Base-by-base conservation (phyloP, 2,113 vertebrate genomes). In the Scomber colias region DNA sequence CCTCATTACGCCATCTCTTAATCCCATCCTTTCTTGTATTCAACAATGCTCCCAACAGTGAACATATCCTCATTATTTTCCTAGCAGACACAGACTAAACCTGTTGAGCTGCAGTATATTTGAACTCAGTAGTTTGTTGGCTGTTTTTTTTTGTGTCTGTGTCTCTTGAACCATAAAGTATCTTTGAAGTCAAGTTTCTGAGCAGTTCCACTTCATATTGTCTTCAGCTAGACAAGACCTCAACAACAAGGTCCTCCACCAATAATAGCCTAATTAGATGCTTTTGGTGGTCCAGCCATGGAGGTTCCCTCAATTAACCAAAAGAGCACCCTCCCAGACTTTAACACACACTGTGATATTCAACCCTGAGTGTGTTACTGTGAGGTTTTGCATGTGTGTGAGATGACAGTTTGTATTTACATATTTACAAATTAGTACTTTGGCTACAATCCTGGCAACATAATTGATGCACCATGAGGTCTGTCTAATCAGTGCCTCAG, bases 1-100 rank as follows among this genome's bases (percentile, higher is more conserved):
- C 69, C 82, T 84, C 81, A 81, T 87, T 88, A 91, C 71, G 7
- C 74, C 59, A 83, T 81, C 21, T 87, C 86, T 85, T 92, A 89
- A 89, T 90, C 93, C 90, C 79, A 83, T 75, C 69, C 67, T 70
- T 60, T 71, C 81, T 75, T 77, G 49, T 66, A 67, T 78, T 71
- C 77, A 74, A 65, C 64, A 15, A 21, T 74, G 76, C 75, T 72
- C 50, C 48, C 53, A 72, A 69, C 73, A 51, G 59, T 44, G 70
- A 69, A 75, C 56, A 59, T 75, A 50, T 73, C 75, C 56, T 81
- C 77, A 86, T 89, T 88, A 77, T 69, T 77, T 77, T 69, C 50
- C 64, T 57, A 76, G 68, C 35, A 85, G 64, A 45, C 53, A 27
- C 15, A 24, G 46, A 49, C n/a, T 55, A 49, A 59, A 83, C 51